phyloP scores from a whole-genome alignment of 1,140 invertebrate genomes.

The Drosophila sucinea region DNA sequence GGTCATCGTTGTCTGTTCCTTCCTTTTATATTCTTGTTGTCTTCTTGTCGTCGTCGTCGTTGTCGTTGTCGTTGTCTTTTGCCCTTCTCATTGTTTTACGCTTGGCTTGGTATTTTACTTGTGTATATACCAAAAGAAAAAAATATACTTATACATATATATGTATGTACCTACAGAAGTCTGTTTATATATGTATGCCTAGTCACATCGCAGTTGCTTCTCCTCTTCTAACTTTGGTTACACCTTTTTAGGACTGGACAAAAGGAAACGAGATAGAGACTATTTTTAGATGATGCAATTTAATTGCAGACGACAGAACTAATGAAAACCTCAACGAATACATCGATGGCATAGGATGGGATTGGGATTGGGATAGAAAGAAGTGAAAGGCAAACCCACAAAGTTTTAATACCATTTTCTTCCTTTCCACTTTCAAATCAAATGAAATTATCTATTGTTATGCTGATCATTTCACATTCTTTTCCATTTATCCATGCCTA shows the following conservation, averaged over 20 bases:
- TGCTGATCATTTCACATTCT: too few species aligned
- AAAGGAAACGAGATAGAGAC: constrained; percentile 9
- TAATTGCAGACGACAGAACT: constrained; percentile 25
- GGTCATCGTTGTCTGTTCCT: background rate
- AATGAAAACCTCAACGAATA: constrained; percentile 1
- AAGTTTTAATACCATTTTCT: too few species aligned
- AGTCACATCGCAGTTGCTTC: constrained; percentile 6
- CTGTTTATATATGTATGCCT: background rate
- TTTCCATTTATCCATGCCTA: too few species aligned
- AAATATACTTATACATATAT: background rate
- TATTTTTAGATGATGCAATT: constrained; percentile 30
- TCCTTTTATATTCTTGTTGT: constrained; percentile 10
- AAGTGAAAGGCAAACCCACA: background rate
- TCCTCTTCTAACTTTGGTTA: constrained; percentile 24
- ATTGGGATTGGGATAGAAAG: background rate
- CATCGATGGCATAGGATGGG: background rate
- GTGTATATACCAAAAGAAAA: background rate
- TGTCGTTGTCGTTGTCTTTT: constrained; percentile 12
- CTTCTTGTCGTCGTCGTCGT: constrained; percentile 1
- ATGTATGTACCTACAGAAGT: background rate
- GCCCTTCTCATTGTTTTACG: constrained; percentile 26
- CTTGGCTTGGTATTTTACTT: constrained; percentile 23
- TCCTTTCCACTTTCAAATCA: too few species aligned
- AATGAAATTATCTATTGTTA: too few species aligned
- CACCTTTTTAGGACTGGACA: constrained; percentile 12